Conservation (phyloP, 2,113 vertebrate species). For the Indicator indicator region DNA sequence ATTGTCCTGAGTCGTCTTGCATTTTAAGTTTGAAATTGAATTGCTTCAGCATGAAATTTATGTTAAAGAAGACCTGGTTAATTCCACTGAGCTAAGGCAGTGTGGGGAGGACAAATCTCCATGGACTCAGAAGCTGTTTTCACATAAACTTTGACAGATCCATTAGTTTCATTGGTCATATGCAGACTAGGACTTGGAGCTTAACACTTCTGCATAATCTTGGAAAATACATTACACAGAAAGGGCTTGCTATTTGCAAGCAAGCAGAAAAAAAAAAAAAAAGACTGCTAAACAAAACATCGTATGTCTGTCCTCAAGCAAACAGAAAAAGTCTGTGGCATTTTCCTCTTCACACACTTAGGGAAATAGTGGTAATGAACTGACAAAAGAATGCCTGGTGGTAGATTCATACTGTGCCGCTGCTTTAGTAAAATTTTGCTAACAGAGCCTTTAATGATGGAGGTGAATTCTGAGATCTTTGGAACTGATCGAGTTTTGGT, state of each 20-base stretch:
- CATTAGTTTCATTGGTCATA: background rate
- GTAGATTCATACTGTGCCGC: background rate
- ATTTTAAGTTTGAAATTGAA: background rate
- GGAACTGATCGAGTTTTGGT: background rate
- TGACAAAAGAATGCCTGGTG: background rate
- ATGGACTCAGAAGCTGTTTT: background rate
- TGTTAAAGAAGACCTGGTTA: background rate
- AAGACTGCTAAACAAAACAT: background rate
- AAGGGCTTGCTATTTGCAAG: background rate
- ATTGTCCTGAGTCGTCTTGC: background rate
- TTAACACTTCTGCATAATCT: background rate
- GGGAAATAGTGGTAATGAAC: background rate
- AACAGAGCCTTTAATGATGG: background rate
- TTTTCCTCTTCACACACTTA: background rate
- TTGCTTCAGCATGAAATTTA: background rate
- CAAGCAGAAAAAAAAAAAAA: background rate
- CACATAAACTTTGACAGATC: background rate
- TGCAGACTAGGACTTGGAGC: background rate
- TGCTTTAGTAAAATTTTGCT: background rate
- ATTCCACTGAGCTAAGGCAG: background rate
- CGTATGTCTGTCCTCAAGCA: background rate
- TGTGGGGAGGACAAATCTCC: background rate
- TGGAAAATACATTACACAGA: background rate
- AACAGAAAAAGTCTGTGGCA: background rate
- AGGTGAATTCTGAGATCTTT: background rate